Percentiles rank a stretch among this genome's conserved stretches.
phyloP scores from a whole-genome alignment of 2,888 invertebrate genomes.

The Drosophila ochracea region DNA sequence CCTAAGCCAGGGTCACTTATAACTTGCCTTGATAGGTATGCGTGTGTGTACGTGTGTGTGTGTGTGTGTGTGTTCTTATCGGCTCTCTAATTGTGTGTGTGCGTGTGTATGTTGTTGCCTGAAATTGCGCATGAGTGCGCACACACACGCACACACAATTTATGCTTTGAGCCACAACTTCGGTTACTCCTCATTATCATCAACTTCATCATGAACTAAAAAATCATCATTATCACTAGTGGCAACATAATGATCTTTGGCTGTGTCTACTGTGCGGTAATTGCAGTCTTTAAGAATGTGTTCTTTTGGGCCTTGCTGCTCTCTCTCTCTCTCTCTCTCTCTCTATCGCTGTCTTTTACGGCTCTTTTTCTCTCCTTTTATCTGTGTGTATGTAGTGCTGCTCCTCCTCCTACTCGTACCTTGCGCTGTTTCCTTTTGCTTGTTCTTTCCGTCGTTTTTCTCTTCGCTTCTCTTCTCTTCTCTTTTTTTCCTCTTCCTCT shows the following conservation, averaged over 20 bases:
- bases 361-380: constrained; percentile 14
- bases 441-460: constrained; percentile 31
- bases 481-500: background rate
- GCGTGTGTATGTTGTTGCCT: constrained; percentile 41
- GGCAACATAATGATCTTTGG: constrained; percentile 24
- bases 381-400: constrained; percentile 8
- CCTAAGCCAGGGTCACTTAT: constrained; percentile 61
- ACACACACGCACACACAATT: constrained; percentile 34
- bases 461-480: constrained; percentile 27
- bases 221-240: constrained; percentile 19
- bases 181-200: constrained; percentile 36
- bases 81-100: constrained; percentile 5
- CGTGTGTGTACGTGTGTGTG: constrained; percentile 2
- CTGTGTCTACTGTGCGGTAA: constrained; percentile 64
- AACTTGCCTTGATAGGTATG: constrained; percentile 39
- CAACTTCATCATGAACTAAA: constrained; percentile 1
- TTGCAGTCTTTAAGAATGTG: constrained; percentile 80
- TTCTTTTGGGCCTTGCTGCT: constrained; percentile 53
- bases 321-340: constrained; percentile 4
- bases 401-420: constrained; percentile 26
- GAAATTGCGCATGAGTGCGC: constrained; percentile 68
- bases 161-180: constrained; percentile 52
- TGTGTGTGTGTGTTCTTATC: constrained; percentile 26
- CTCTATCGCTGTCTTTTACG: constrained; percentile 15
- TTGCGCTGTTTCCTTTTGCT: constrained; percentile 37